Evolutionary conservation across 2,888 invertebrate genomes (phyloP).

Genomic region (Calliopum simillimum): DNA sequence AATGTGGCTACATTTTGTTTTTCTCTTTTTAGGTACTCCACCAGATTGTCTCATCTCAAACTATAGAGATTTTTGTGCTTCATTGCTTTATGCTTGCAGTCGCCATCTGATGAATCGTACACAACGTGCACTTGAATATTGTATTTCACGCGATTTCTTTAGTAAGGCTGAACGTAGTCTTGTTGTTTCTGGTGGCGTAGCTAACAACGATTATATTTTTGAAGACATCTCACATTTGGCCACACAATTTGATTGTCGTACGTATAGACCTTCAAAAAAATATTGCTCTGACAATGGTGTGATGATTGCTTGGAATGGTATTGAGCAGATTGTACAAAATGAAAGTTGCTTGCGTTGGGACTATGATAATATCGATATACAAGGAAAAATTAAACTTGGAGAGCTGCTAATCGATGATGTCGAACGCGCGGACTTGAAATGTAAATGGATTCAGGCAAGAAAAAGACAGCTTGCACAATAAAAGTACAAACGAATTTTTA

Average conservation of each 20-base stretch:
- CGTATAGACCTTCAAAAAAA: conserved; percentile 82
- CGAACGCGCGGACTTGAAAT: conserved; percentile 56
- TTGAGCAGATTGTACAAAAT: conserved; percentile 74
- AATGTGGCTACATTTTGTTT: conserved; percentile 1
- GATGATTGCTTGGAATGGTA: conserved; percentile 99
- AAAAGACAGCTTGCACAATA: conserved; percentile 18
- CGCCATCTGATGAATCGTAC: conserved; percentile 85
- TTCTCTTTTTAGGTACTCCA: conserved; percentile 65
- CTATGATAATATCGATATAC: conserved; percentile 71
- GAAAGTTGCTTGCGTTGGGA: conserved; percentile 47
- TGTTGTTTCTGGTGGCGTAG: conserved; percentile 94
- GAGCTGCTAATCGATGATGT: conserved; percentile 53
- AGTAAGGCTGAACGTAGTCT: conserved; percentile 71
- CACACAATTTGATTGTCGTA: conserved; percentile 72
- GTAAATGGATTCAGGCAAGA: conserved; percentile 61
- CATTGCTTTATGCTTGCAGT: conserved; percentile 79
- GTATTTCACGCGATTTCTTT: conserved; percentile 73
- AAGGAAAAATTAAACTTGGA: conserved; percentile 56
- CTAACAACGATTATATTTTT: conserved; percentile 89
- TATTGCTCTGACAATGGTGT: conserved; percentile 98
- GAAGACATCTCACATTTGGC: conserved; percentile 78
- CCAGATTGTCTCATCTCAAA: conserved; percentile 81
- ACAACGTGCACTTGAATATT: conserved; percentile 85
- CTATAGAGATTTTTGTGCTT: conserved; percentile 86
- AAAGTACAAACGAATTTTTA: neutral